Evolutionary conservation across 2,888 invertebrate genomes (phyloP), one percentile per base, ranked within the genome.

Genomic region (Alviniconcha strummeri): DNA sequence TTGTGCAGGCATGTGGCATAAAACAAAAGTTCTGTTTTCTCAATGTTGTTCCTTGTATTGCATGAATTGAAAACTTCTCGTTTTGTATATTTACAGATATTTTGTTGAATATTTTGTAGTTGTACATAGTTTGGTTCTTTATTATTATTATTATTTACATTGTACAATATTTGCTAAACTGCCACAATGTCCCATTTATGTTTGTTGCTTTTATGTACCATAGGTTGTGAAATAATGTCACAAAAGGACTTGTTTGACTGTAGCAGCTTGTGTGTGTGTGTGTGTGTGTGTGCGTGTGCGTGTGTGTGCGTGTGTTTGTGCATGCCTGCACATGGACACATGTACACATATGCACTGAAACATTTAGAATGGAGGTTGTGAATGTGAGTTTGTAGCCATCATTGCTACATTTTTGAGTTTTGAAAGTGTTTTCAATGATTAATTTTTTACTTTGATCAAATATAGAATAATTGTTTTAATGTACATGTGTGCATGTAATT

Each of bases 111-210:
- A 52, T 80, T 64, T 79, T 69, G 80, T 17, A 71, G n/a, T 55
- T 80, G 80, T 80, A 80, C 55, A 80, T 80, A 80, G 64, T 80
- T 80, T 17, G 54, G n/a, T 19, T 17, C 19, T 52, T 78, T 52
- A 78, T 78, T 78, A 64, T 64, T 52, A n/a, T n/a, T n/a, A n/a
- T n/a, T n/a, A n/a, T 57, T 4, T 15, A 56, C 8, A 36, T 55
- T n/a, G 69, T 69, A 13, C 15, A 9, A 80, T 80, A 69, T 71
- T 80, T 80, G 80, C 80, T 80, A 80, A 80, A 80, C 55, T 19
- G 69, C 64, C 69, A 80, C n/a, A 9, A 64, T 64, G 64, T 64
- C 78, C 69, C 69, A 55, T 69, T 60, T 36, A 9, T 55, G 55
- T 80, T 80, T 71, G 64, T 79, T 19, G 69, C 80, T 80, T 80